Conservation (phyloP, 2,113 vertebrate genomes). For the Calyptommatus sinebrachiatus region DNA sequence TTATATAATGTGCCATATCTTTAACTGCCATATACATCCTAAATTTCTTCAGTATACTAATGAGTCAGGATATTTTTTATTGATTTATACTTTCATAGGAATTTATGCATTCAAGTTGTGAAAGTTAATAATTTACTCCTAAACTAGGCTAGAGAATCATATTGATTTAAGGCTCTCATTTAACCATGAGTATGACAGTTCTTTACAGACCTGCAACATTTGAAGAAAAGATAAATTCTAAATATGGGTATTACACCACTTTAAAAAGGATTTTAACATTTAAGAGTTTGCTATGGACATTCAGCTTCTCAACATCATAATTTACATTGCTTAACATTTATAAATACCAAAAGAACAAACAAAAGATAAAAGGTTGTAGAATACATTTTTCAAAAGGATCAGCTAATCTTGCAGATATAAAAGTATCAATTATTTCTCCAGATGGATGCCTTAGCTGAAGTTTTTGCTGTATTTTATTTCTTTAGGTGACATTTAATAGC, state of each 20-base stretch:
- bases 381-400: conserved; percentile 19
- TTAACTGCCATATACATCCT: neutral
- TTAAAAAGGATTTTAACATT: conserved; percentile 29
- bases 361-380: conserved; percentile 19
- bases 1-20: neutral
- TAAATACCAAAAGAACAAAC: conserved; percentile 39
- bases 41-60: conserved; percentile 10
- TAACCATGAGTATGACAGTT: conserved; percentile 1
- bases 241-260: conserved; percentile 16
- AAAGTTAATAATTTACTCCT: conserved; percentile 23
- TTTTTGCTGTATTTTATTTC: conserved; percentile 19
- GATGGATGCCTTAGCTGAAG: conserved; percentile 1
- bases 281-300: conserved; percentile 10
- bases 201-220: conserved; percentile 2
- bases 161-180: neutral
- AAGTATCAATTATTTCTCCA: conserved; percentile 22
- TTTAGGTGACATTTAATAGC: conserved; percentile 31
- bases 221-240: conserved; percentile 11
- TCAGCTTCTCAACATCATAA: conserved; percentile 22
- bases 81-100: conserved; percentile 11
- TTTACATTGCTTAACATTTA: conserved; percentile 41
- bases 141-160: neutral
- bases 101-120: conserved; percentile 2
- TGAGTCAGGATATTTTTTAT: conserved; percentile 1
- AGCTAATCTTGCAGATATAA: conserved; percentile 17